phyloP scores from a whole-genome alignment of 2,888 invertebrate genomes.

The Agriopis aurantiaria region DNA sequence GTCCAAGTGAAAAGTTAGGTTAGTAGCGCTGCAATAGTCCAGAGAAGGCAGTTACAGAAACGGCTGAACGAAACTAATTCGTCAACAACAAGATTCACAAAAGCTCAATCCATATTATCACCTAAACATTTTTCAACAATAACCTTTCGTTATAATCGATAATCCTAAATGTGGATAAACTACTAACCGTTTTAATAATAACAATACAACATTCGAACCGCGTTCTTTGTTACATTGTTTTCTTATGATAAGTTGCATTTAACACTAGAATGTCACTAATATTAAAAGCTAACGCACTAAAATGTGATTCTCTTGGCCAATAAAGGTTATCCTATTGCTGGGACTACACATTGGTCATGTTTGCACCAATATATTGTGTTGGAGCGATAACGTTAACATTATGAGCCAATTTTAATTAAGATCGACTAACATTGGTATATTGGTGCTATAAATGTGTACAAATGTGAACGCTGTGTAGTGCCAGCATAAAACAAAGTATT shows the following conservation, averaged over 20 bases:
- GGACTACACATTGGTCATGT: background rate
- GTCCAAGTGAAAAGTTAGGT: background rate
- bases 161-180: slow-evolving; percentile 83
- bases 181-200: slow-evolving; percentile 81
- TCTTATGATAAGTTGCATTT: slow-evolving; percentile 73
- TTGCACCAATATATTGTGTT: background rate
- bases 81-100: slow-evolving; percentile 78
- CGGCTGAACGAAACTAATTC: slow-evolving; percentile 57
- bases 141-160: slow-evolving; percentile 78
- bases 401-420: background rate
- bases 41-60: slow-evolving; percentile 28
- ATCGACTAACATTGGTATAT: background rate
- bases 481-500: slow-evolving; percentile 48
- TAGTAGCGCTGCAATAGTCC: background rate
- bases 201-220: slow-evolving; percentile 84
- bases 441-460: background rate
- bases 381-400: background rate
- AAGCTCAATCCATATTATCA: slow-evolving; percentile 84
- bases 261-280: slow-evolving; percentile 86
- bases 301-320: slow-evolving; percentile 66
- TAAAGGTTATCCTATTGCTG: slow-evolving; percentile 55
- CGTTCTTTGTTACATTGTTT: slow-evolving; percentile 71
- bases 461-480: background rate
- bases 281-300: slow-evolving; percentile 80
- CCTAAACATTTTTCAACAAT: slow-evolving; percentile 86